Base-by-base conservation (phyloP, 2,888 invertebrate genomes). In the Thelaira solivaga region DNA sequence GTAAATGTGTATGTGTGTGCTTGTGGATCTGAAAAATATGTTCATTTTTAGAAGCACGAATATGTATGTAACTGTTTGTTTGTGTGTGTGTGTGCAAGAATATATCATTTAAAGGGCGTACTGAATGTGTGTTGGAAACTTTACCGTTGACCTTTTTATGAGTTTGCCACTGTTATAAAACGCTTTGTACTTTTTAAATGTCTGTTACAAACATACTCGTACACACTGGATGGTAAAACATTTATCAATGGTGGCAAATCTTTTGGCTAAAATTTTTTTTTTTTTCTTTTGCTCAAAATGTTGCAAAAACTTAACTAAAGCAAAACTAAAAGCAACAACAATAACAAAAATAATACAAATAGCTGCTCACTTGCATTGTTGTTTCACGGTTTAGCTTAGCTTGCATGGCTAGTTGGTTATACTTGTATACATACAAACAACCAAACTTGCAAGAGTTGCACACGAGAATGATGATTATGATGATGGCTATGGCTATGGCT, bases 241-340 rank as follows among this genome's bases (percentile, higher is more conserved):
- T 77, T 73, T 77, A 77, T 77, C 77, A 77, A 77, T 73, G 73
- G 49, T 64, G 64, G 68, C 49, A 73, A 73, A 73, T 73, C 73
- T 73, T 61, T 62, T 68, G 68, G 73, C 68, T 68, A 59, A 34
- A 71, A 61, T 16, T 26, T 55, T 67, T 67, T 76, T 24, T n/a
- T n/a, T n/a, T n/a, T n/a, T n/a, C n/a, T n/a, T n/a, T n/a, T n/a
- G 26, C 10, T 22, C n/a, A 45, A 36, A 45, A 45, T 51, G 36
- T 26, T 47, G 7, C 36, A 68, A 55, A 57, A 51, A 72, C 36
- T 34, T 10, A 31, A 26, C 57, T 41, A 2, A 53, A 31, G 13
- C 20, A 18, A 53, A 36, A 59, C 2, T 22, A 36, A 31, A n/a
- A 10, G 8, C 34, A 34, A 34, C 34, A 34, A 39, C 49, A 53